Evolutionary conservation across 1,140 invertebrate genomes (phyloP), one percentile per base, ranked within the genome.

Genomic region (Pseudachorutes palmiensis): DNA sequence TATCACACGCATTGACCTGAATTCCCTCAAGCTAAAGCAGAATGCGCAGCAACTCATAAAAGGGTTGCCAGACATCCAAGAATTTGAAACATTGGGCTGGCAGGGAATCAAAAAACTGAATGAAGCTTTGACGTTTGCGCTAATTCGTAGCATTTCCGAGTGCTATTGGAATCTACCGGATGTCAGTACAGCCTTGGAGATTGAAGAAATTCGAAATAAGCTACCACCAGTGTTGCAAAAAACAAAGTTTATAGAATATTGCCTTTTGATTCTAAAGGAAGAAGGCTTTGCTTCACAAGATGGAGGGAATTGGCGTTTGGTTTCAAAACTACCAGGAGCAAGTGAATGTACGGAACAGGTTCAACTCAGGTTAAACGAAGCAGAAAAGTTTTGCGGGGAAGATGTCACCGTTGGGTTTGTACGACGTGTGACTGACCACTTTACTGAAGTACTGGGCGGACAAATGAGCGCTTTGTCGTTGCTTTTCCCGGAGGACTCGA

Each of bases 401-500:
- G 59, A 61, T 28, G 3, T 22, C 2, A 33, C 29, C 29, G 9
- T 61, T 19, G 19, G 28, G 29, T 61, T 28, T 29, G 29, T 61
- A 16, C 3, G 28, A 33, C 3, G 59, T 9, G 14, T 14, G 5
- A 28, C 5, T 9, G 28, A 61, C 2, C 3, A 61, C 31, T 26
- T 61, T 3, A 26, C 59, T 22, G 19, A 31, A 5, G 32, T 61
- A 12, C 32, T 29, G 5, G 22, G 31, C 2, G 59, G 59, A 22
- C 24, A 61, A 61, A 61, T 61, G 3, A 61, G 3, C 9, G 12
- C 14, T 2, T 33, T 61, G 22, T 14, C 59, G 5, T 3, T 61
- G 14, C 59, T 61, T 5, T 61, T 61, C 59, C 59, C 59, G 9
- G 59, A 61, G 31, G 59, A 61, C 24, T 9, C 14, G 5, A 26